A percentile compares a stretch with the other conserved stretches of the same genome.
phyloP scores from a whole-genome alignment of 2,797 vertebrate genomes.

The Rhincodon typus region DNA sequence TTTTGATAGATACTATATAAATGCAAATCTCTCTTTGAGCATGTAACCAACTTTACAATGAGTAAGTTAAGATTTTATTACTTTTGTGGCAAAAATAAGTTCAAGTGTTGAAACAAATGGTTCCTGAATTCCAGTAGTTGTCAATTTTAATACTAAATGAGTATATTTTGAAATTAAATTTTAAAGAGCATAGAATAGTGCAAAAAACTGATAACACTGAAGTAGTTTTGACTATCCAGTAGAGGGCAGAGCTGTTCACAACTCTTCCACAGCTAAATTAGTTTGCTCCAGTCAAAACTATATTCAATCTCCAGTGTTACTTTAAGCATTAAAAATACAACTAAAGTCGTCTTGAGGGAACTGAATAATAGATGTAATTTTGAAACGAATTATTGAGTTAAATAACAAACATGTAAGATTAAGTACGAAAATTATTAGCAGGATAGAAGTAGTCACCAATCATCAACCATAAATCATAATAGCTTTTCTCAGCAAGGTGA shows the following conservation, averaged over 20 bases:
- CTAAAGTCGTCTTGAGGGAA: not conserved
- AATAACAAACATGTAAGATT: not conserved
- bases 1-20: not conserved
- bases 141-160: not conserved
- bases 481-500: not conserved
- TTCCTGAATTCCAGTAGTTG: not conserved
- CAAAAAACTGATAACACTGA: no score
- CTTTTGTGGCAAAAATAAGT: not conserved
- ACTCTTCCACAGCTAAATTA: not conserved
- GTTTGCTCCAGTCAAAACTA: not conserved
- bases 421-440: not conserved
- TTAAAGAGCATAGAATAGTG: not conserved
- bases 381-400: not conserved
- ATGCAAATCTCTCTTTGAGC: not conserved
- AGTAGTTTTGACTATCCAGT: conserved; percentile 54
- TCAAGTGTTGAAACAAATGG: not conserved
- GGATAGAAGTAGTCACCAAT: not conserved
- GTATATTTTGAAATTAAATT: not conserved
- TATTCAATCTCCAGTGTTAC: not conserved
- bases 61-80: not conserved
- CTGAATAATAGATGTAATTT: not conserved
- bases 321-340: not conserved
- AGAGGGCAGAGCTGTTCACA: conserved; percentile 81
- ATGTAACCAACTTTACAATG: not conserved
- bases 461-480: not conserved